Base-by-base conservation (phyloP, 53 echinoderm and acorn worm species). In the Crossaster papposus region DNA sequence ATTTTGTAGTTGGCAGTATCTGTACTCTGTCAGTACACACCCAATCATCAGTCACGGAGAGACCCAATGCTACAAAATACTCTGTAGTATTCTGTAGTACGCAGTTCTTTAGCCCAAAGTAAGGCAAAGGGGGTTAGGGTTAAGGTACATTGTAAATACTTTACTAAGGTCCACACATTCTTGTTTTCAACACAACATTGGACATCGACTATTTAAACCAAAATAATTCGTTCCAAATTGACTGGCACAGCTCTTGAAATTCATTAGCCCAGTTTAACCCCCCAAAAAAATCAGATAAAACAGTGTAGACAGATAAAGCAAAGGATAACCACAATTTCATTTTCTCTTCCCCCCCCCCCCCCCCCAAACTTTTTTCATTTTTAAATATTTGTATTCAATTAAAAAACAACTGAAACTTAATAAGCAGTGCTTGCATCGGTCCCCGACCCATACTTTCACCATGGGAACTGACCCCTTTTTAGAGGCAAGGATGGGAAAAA, bases 361-460 rank as follows among this genome's bases (percentile, higher is more conserved):
- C 9, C 9, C 9, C 44, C 44, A 44, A 44, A 44, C 44, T 44
- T 9, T 20, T 62, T 62, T 62, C 15, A 14, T 14, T 62, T 23
- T 30, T 30, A 71, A 71, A 71, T 12, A 71, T 71, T 31, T 71
- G 22, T 26, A 71, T 71, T 71, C 71, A n/a, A 71, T 23, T 29
- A 71, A 71, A 71, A 70, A 30, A 28, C n/a, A 71, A 37, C 14
- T 36, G 30, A 71, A 38, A 81, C 65, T 35, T 23, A 63, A 35
- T 81, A 31, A 81, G 26, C 36, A 37, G 11, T 63, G 65, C 81
- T 29, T 33, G 51, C 12, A 81, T 32, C 64, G 63, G 63, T 81
- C 64, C 44, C 70, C 65, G 68, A 68, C 70, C 83, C 83, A 36
- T 28, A 18, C 63, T 83, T 65, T 36, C 83, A 65, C 83, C 38